A percentile compares a stretch with the other conserved stretches of the same genome.
These are phyloP conservation scores for Drosophila subpulchrella DNA, from an alignment of 1,140 invertebrate genomes.

Conservation along the genomic window DNA sequence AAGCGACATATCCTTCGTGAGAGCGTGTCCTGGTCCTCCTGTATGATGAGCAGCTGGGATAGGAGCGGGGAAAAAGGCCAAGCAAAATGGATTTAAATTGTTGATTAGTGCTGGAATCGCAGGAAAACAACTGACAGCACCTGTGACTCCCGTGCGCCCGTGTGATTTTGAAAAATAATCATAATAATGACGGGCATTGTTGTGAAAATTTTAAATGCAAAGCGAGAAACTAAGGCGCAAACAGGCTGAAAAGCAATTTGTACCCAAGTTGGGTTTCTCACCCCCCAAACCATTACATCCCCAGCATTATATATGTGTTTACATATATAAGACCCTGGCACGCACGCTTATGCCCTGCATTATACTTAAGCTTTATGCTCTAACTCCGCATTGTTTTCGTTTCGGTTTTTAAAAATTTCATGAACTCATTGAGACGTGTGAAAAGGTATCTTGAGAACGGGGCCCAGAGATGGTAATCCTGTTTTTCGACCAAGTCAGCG, in stretches of 20 bases:
- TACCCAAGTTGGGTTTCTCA: conserved; percentile 31
- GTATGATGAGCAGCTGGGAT: conserved; percentile 56
- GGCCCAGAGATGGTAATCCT: conserved; percentile 59
- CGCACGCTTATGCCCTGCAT: conserved; percentile 71
- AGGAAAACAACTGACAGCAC: conserved; percentile 52
- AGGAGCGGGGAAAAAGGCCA: conserved; percentile 9
- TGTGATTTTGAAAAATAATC: conserved; percentile 81
- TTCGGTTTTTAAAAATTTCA: conserved; percentile 71
- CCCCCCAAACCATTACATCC: neutral
- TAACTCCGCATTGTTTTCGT: conserved; percentile 60
- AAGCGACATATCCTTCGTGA: conserved; percentile 73
- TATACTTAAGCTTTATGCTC: conserved; percentile 74
- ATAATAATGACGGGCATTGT: conserved; percentile 76
- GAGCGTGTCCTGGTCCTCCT: conserved; percentile 31
- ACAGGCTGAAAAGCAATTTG: conserved; percentile 69
- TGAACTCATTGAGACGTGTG: conserved; percentile 73
- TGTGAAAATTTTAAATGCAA: conserved; percentile 67
- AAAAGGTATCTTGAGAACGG: conserved; percentile 56
- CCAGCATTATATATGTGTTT: neutral
- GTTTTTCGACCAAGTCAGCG: conserved; percentile 42
- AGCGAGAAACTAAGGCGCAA: conserved; percentile 57
- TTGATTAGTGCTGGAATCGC: conserved; percentile 75
- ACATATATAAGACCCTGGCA: conserved; percentile 50
- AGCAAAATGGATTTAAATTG: conserved; percentile 81
- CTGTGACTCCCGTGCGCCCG: conserved; percentile 29